Evolutionary conservation across 2,797 vertebrate species (phyloP).

Genomic region (Ciconia nigra): DNA sequence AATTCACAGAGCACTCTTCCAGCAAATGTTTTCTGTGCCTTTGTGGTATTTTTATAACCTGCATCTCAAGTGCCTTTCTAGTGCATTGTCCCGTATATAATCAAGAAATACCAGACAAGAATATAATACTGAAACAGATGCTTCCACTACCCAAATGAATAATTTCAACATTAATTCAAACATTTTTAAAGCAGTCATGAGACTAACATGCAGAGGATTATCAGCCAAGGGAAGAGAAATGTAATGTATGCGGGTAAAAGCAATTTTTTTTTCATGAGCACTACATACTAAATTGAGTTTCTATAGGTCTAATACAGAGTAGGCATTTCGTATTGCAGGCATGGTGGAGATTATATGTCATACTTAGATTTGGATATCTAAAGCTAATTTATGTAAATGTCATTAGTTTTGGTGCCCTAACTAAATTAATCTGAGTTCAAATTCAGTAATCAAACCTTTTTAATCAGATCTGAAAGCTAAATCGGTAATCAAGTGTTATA

Average conservation of each 20-base stretch:
- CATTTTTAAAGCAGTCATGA: conserved; percentile 19
- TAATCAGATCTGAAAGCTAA: not conserved
- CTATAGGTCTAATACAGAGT: not conserved
- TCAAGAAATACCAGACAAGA: not conserved
- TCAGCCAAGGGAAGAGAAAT: not conserved
- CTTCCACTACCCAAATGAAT: conserved; percentile 22
- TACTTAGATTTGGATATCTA: not conserved
- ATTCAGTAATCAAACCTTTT: not conserved
- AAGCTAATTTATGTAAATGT: not conserved
- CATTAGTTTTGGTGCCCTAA: not conserved
- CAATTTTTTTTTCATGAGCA: not conserved
- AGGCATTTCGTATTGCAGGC: not conserved
- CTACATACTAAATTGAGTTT: not conserved
- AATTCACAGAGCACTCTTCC: not conserved
- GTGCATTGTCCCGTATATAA: not conserved
- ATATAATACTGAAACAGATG: conserved; percentile 23
- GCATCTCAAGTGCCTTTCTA: not conserved
- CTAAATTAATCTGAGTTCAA: not conserved
- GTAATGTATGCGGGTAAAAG: not conserved
- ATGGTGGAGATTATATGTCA: not conserved
- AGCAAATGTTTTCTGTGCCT: not conserved
- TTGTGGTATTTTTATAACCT: not conserved
- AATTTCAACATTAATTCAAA: conserved; percentile 41
- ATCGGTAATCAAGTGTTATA: not conserved
- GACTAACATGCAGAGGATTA: conserved; percentile 11